phyloP scores from a whole-genome alignment of 1,140 invertebrate genomes.

The Ceratosolen fusciceps region DNA sequence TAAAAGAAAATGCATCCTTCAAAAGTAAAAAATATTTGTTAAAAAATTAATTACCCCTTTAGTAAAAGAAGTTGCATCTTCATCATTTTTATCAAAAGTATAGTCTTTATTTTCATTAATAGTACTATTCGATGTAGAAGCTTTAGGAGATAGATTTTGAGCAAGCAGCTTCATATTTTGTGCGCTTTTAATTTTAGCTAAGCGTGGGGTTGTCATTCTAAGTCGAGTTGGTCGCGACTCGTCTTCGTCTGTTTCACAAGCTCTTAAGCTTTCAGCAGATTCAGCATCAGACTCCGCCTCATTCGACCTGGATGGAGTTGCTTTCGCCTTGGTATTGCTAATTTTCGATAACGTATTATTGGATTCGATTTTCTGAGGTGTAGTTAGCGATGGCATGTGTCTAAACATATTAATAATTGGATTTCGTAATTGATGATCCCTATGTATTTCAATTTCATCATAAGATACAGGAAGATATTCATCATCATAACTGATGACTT shows the following conservation, averaged over 20 bases:
- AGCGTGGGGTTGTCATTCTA: conserved; percentile 65
- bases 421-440: conserved; percentile 55
- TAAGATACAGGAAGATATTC: conserved; percentile 5
- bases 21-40: too few relatives aligned
- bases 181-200: conserved; percentile 68
- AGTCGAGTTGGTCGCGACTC: conserved; percentile 58
- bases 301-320: neutral
- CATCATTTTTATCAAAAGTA: conserved; percentile 55
- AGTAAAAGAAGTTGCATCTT: conserved; percentile 53
- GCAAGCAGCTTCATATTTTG: conserved; percentile 69
- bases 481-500: neutral
- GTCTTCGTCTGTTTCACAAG: conserved; percentile 50
- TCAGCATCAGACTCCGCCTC: conserved; percentile 38
- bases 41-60: conserved; percentile 58
- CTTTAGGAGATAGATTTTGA: conserved; percentile 62
- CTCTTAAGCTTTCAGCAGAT: conserved; percentile 54
- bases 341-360: conserved; percentile 68
- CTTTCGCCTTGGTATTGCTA: conserved; percentile 48
- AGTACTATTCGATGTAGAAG: conserved; percentile 50
- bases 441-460: neutral
- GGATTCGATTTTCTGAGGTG: conserved; percentile 62
- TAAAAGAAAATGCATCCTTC: too few relatives aligned
- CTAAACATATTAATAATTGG: conserved; percentile 71
- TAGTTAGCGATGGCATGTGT: conserved; percentile 71
- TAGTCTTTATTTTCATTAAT: conserved; percentile 57